Base-by-base conservation (phyloP, 2,113 vertebrate genomes). In the Anolis carolinensis region DNA sequence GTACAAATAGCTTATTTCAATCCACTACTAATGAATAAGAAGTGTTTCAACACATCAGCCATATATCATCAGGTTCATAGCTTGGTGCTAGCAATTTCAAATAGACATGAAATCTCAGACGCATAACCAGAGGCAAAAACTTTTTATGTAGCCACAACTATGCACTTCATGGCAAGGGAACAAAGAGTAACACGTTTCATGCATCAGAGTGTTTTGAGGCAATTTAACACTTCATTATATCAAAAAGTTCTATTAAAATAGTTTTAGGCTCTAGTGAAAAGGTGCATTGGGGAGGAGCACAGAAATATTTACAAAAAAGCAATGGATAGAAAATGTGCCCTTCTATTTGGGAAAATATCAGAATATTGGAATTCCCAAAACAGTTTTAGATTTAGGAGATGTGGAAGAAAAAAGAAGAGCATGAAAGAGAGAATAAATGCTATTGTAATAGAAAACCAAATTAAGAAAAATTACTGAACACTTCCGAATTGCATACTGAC, bases 91-190 rank as follows among this genome's bases (percentile, higher is more conserved):
- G 84, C 76, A 88, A 77, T 62, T 92, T 68, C 0, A 0, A 81
- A 85, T 16, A 27, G 21, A 76, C 0, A 59, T 16, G 48, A 78
- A 90, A 75, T 18, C 0, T 0, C 62, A 39, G 82, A 88, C 18
- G 81, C 65, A 86, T 78, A 50, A 88, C 50, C 86, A 89, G 80
- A 87, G 84, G 83, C 82, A 79, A 27, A 81, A 83, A 44, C 81
- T 65, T 81, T 89, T 81, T 1, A 81, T 63, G 84, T 7, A 90
- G 87, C 82, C 81, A 83, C 65, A 86, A 68, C 84, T 32, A 73
- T 62, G 21, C 27, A 18, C 87, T 72, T 75, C 2, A 6, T 50
- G 79, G 89, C 86, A 92, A 88, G 52, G 82, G 67, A 92, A 94
- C 84, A 93, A 90, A 94, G 80, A 27, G 68, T 48, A 23, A 83